Percentiles rank a stretch among this genome's conserved stretches.
These are phyloP conservation scores for Pseudomyrmex gracilis DNA, from an alignment of 1,140 invertebrate genomes.

Conservation along the genomic window DNA sequence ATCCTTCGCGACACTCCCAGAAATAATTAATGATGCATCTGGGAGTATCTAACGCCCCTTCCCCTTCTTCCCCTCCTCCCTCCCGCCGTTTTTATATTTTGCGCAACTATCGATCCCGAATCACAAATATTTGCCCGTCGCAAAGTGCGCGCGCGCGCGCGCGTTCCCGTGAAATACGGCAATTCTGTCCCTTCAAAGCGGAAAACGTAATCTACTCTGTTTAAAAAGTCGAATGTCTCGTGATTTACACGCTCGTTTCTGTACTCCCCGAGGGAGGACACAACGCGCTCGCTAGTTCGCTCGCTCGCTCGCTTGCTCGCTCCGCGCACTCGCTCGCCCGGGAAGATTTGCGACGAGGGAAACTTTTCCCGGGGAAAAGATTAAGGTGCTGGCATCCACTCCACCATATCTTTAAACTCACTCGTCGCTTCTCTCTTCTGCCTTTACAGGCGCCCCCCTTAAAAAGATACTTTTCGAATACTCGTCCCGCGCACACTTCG, in stretches of 20 bases:
- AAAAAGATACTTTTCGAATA: slow-evolving; percentile 71
- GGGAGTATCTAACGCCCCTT: neutral
- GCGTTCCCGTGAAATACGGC: slow-evolving; percentile 14
- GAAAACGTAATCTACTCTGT: slow-evolving; percentile 67
- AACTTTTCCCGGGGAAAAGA: slow-evolving; percentile 72
- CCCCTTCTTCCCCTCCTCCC: no score
- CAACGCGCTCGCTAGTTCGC: slow-evolving; percentile 10
- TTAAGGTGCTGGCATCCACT: slow-evolving; percentile 73
- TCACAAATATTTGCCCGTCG: slow-evolving; percentile 24
- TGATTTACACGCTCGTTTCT: slow-evolving; percentile 73
- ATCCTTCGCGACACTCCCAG: neutral
- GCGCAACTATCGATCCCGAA: slow-evolving; percentile 5
- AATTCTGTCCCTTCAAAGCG: slow-evolving; percentile 21
- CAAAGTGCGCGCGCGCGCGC: neutral
- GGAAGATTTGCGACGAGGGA: slow-evolving; percentile 72
- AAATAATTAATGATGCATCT: slow-evolving; percentile 35
- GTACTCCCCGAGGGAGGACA: slow-evolving; percentile 40
- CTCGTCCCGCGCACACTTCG: neutral
- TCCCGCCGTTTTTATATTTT: neutral
- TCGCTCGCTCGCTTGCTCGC: neutral
- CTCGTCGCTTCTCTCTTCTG: slow-evolving; percentile 65
- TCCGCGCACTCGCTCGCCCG: slow-evolving; percentile 8
- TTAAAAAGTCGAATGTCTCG: slow-evolving; percentile 73
- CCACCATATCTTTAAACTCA: slow-evolving; percentile 76
- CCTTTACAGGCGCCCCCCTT: slow-evolving; percentile 70